These are phyloP conservation scores for Drosophila buzzatii DNA, from an alignment of 2,888 invertebrate species.

Conservation along the genomic window DNA sequence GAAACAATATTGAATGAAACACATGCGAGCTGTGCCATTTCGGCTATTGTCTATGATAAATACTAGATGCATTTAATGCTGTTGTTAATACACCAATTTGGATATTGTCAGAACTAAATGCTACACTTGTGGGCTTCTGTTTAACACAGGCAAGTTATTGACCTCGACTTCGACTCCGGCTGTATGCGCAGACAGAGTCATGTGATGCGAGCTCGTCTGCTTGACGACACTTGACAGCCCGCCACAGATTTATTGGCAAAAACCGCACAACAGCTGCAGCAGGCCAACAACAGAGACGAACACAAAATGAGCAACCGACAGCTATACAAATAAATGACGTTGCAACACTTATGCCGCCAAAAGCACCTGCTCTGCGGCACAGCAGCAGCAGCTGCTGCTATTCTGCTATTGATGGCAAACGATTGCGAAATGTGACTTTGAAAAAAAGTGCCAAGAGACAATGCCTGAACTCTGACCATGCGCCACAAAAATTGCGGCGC, in stretches of 20 bases:
- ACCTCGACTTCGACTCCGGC: constrained; percentile 47
- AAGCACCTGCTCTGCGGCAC: constrained; percentile 50
- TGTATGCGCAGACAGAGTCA: constrained; percentile 39
- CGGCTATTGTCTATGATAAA: constrained; percentile 1
- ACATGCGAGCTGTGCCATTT: neutral
- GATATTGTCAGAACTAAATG: constrained; percentile 28
- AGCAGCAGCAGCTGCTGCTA: constrained; percentile 33
- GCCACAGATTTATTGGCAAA: constrained; percentile 56
- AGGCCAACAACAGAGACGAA: constrained; percentile 10
- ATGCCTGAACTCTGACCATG: constrained; percentile 57
- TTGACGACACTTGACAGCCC: constrained; percentile 53
- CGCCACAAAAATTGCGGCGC: constrained; percentile 21
- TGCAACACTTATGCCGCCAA: constrained; percentile 61
- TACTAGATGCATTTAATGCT: neutral
- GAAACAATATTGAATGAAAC: constrained; percentile 2
- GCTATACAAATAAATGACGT: constrained; percentile 58
- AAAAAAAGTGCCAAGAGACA: constrained; percentile 46
- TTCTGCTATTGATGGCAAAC: constrained; percentile 57
- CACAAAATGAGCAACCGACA: constrained; percentile 17
- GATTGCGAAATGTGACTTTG: constrained; percentile 69
- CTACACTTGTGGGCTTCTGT: constrained; percentile 29
- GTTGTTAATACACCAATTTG: neutral
- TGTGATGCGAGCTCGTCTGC: constrained; percentile 51
- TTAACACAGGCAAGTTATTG: constrained; percentile 45
- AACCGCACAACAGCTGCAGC: constrained; percentile 51